Conservation (phyloP, 2,113 vertebrate species). For the Cynopterus brachyotis region DNA sequence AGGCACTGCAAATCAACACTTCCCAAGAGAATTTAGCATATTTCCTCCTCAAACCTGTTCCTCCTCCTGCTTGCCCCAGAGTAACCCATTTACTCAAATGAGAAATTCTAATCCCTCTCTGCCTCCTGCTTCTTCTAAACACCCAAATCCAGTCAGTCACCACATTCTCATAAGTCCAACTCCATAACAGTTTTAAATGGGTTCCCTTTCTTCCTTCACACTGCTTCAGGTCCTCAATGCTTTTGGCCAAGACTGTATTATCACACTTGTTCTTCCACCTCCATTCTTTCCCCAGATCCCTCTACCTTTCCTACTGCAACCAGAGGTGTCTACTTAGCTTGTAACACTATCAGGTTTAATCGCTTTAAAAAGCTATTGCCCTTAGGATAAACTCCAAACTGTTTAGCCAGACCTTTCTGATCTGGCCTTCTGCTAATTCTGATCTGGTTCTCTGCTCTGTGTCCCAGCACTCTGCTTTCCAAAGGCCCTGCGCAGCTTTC, state of each 20-base stretch:
- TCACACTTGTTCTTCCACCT: background rate
- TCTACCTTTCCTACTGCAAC: background rate
- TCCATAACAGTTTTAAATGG: background rate
- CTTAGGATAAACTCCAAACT: background rate
- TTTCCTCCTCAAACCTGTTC: background rate
- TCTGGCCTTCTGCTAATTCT: background rate
- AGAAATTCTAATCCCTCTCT: background rate
- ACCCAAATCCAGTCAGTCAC: constrained; percentile 34
- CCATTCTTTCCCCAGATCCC: background rate
- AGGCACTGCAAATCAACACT: background rate
- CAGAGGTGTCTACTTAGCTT: background rate
- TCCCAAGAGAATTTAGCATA: background rate
- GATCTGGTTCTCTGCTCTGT: background rate
- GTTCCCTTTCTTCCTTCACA: background rate
- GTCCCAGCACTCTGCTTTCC: background rate
- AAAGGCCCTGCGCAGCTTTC: background rate
- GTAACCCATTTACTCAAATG: background rate
- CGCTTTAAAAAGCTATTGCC: background rate
- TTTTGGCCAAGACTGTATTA: background rate
- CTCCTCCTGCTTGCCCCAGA: background rate
- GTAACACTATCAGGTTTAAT: constrained; percentile 18
- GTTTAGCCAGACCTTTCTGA: background rate
- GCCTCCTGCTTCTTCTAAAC: constrained; percentile 35
- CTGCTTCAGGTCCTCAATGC: background rate
- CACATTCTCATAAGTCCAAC: constrained; percentile 46